Evolutionary conservation across 2,888 invertebrate genomes (phyloP), one percentile per base, ranked within the genome.

Genomic region (Coleophora flavipennella): DNA sequence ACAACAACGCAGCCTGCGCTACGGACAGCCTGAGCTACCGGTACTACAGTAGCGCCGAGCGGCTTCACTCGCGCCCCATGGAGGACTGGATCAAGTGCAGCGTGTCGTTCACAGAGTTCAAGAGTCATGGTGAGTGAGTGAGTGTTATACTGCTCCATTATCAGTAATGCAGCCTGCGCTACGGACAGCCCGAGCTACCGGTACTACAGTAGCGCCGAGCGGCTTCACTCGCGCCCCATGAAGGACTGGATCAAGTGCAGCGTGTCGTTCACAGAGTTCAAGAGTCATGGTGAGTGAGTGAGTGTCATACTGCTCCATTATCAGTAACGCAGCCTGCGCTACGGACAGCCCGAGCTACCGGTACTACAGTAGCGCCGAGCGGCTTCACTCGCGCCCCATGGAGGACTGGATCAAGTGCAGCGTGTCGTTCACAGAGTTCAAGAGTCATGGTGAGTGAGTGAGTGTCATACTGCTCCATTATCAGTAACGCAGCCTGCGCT

Each of bases 51-150:
- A 63, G 80, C 3, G 48, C 60, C 2, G 87, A 90, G 73, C 72
- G 88, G 10, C 63, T 90, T 1, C 80, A 86, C 52, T 88, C 88
- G 1, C 74, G 80, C 8, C 60, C 85, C 1, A 88, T 90, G 88
- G 88, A 89, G 47, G 90, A 90, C 10, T 90, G 90, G 90, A 71
- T 90, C 11, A 80, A 88, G 34, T 88, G 81, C 50, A 87, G 89
- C 35, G 76, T 90, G 0, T 87, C 88, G 10, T 81, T 88, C 13
- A 72, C 79, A 0, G 74, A 80, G 14, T 83, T 84, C 41, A 69
- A 63, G 37, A 64, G 50, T 34, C 60, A 66, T 46, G 80, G 79
- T 20, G 20, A 20, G 20, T 20, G 20, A 20, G n/a, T n/a, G n/a
- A n/a, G n/a, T n/a, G n/a, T n/a, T n/a, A n/a, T n/a, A n/a, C n/a